Conservation (phyloP, 2,888 invertebrate species). For the Allygus modestus region DNA sequence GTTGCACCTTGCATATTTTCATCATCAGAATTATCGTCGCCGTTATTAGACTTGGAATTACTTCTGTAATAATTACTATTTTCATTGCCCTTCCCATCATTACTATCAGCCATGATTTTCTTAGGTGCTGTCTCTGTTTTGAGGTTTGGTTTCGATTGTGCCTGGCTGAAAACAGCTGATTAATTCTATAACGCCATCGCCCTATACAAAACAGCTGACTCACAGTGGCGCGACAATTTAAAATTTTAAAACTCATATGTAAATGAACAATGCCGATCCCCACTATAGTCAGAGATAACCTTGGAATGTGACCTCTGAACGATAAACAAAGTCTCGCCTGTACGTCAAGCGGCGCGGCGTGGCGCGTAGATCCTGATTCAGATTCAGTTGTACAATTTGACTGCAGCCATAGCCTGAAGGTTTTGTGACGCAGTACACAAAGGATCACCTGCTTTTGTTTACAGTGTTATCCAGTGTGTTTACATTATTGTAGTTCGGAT, state of each 20-base stretch:
- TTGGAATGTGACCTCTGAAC: slow-evolving; percentile 42
- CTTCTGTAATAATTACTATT: slow-evolving; percentile 62
- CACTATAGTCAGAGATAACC: slow-evolving; percentile 17
- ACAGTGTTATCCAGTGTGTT: not conserved
- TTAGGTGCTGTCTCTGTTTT: slow-evolving; percentile 15
- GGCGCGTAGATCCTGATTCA: not conserved
- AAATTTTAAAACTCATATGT: slow-evolving; percentile 22
- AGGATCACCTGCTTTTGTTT: not conserved
- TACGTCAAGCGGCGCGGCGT: slow-evolving; percentile 21
- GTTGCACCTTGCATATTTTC: slow-evolving; percentile 61
- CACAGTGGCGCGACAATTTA: slow-evolving; percentile 43
- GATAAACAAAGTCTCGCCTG: slow-evolving; percentile 26
- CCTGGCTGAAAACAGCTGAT: slow-evolving; percentile 40
- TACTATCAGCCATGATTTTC: slow-evolving; percentile 66
- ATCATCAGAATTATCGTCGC: slow-evolving; percentile 60
- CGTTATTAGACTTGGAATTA: slow-evolving; percentile 61
- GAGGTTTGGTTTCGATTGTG: not conserved
- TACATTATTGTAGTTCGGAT: not conserved
- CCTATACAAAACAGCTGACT: slow-evolving; percentile 44
- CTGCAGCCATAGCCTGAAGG: not conserved
- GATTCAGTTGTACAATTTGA: not conserved
- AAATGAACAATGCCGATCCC: slow-evolving; percentile 25
- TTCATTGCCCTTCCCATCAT: slow-evolving; percentile 61
- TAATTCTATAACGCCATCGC: slow-evolving; percentile 6
- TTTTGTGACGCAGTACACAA: not conserved